These are phyloP conservation scores for Brachymystax lenok DNA, from an alignment of 2,797 vertebrate genomes.

Conservation along the genomic window DNA sequence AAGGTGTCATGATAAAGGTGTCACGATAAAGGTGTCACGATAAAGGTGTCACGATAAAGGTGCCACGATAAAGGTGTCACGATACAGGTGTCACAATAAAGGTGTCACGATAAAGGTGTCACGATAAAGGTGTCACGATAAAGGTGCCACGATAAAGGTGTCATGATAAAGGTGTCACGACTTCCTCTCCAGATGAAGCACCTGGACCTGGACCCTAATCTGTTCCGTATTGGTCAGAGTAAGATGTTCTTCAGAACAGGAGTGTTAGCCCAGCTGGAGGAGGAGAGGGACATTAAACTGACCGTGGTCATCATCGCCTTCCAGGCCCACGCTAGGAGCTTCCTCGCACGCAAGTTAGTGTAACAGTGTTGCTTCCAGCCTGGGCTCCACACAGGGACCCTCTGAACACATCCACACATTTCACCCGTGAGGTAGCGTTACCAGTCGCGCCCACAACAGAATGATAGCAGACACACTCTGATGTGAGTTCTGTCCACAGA, in stretches of 20 bases:
- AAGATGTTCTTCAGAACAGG: constrained; percentile 98
- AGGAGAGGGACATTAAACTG: constrained; percentile 94
- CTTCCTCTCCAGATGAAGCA: constrained; percentile 83
- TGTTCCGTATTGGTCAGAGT: constrained; percentile 95
- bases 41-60: too few relatives aligned
- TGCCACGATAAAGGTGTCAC: too few relatives aligned
- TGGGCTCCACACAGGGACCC: too few relatives aligned
- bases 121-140: too few relatives aligned
- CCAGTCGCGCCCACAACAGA: too few relatives aligned
- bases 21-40: too few relatives aligned
- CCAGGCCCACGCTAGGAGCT: constrained; percentile 90
- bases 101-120: too few relatives aligned
- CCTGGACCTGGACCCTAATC: constrained; percentile 92
- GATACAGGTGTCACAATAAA: too few relatives aligned
- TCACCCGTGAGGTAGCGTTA: background rate
- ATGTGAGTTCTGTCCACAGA: constrained; percentile 58
- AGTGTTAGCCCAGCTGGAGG: constrained; percentile 94
- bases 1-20: too few relatives aligned
- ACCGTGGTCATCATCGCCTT: constrained; percentile 93
- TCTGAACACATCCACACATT: constrained; percentile 3
- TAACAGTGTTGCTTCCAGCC: constrained; percentile 4
- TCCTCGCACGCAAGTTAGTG: constrained; percentile 88
- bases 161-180: background rate
- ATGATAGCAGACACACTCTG: background rate
- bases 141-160: too few relatives aligned